Evolutionary conservation across 1,140 invertebrate genomes (phyloP).

Genomic region (Sitodiplosis mosellana): DNA sequence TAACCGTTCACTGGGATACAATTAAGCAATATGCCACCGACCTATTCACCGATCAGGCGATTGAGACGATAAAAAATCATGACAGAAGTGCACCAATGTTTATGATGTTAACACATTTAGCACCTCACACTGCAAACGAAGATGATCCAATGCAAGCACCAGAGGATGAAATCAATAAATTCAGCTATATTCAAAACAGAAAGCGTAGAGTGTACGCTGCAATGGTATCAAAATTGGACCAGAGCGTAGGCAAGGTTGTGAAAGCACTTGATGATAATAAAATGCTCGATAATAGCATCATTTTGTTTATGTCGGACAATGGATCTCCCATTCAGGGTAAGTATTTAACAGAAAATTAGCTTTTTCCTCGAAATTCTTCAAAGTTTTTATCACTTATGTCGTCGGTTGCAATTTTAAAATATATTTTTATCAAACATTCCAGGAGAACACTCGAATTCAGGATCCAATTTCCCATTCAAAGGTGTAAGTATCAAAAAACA

Average conservation of each 20-base stretch:
- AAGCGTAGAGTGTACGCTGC: constrained; percentile 66
- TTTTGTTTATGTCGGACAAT: constrained; percentile 56
- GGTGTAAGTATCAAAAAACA: too few species aligned
- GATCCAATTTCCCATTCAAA: constrained; percentile 73
- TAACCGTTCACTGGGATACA: background rate
- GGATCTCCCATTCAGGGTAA: constrained; percentile 58
- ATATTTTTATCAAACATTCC: too few species aligned
- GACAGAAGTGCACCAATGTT: constrained; percentile 45
- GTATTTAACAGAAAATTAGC: constrained; percentile 32
- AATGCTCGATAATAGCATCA: constrained; percentile 52
- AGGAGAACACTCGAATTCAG: constrained; percentile 51
- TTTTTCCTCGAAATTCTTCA: too few species aligned
- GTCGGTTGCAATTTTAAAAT: constrained; percentile 69
- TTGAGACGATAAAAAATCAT: constrained; percentile 46
- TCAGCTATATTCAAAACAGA: constrained; percentile 51
- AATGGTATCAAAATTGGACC: constrained; percentile 74
- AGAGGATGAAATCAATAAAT: constrained; percentile 47
- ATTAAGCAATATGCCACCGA: constrained; percentile 46
- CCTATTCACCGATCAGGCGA: constrained; percentile 52
- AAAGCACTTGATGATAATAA: constrained; percentile 40
- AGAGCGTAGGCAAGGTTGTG: constrained; percentile 63
- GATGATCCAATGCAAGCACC: constrained; percentile 58
- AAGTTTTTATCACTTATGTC: constrained; percentile 53
- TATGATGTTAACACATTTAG: constrained; percentile 60
- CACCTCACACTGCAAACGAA: constrained; percentile 53